Conservation (phyloP, 2,113 vertebrate species). For the Oenanthe melanoleuca region DNA sequence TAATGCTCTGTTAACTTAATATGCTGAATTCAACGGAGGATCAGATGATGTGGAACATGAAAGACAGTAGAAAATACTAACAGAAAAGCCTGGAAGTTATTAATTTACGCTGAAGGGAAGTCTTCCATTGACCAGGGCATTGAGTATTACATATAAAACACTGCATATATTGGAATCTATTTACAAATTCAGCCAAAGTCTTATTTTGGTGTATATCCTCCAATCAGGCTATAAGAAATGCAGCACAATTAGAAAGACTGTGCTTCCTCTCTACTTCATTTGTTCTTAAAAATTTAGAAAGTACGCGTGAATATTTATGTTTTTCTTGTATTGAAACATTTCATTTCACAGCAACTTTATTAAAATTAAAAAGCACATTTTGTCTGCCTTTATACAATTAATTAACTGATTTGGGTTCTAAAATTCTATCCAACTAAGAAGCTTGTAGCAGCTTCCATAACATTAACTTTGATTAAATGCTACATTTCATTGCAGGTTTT, state of each 20-base stretch:
- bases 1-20: not conserved
- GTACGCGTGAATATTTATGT: not conserved
- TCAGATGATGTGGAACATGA: not conserved
- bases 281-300: not conserved
- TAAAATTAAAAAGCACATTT: not conserved
- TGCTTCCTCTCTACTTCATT: not conserved
- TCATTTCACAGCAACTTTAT: not conserved
- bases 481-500: not conserved
- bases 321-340: not conserved
- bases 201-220: not conserved
- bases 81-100: not conserved
- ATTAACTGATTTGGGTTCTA: not conserved
- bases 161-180: not conserved
- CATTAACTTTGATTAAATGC: not conserved
- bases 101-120: not conserved
- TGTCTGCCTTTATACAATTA: not conserved
- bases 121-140: not conserved
- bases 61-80: not conserved
- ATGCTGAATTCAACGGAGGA: not conserved
- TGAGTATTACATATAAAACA: not conserved
- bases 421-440: not conserved
- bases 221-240: not conserved
- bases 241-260: not conserved
- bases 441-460: not conserved
- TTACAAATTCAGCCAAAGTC: not conserved